Evolutionary conservation across 92 coral and sea anemone species (phyloP), one percentile per base, ranked within the genome.

Genomic region (Bergia puertoricense): DNA sequence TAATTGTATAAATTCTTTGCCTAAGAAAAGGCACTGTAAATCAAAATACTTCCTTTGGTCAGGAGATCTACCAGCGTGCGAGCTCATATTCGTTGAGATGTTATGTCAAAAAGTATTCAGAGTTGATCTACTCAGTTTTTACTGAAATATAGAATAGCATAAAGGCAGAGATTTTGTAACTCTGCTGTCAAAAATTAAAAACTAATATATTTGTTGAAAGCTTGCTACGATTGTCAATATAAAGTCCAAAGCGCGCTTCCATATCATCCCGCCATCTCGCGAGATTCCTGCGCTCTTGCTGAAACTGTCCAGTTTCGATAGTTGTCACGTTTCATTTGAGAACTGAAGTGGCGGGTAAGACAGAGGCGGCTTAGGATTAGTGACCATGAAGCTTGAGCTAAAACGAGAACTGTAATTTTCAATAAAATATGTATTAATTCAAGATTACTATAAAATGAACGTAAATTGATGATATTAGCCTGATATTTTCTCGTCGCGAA

Each of bases 141-240:
- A 56, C 20, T 56, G 2, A 10, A 10, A 2, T 10, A 2, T 56
- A 56, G 10, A 2, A 14, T 56, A 56, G 2, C 1, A 56, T 56
- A 14, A 10, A n/a, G n/a, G 23, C 51, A 46, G 51, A 1, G 20
- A 46, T 6, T 77, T 77, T 77, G 22, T 2, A 48, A 45, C 38
- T 44, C 66, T 48, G 65, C 43, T 20, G 14, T 23, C 18, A 18
- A 46, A 46, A 79, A 38, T 50, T 18, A 38, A 48, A 79, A 9
- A 79, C 42, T 79, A 79, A 79, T 79, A 23, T 79, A 50, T 79
- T 46, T 46, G 82, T 50, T 79, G 67, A n/a, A 46, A 23, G 23
- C 0, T 45, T 23, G 62, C 65, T 50, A 48, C 54, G 4, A 62
- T 62, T 62, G 68, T 62, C 68, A 20, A 62, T 3, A 62, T 16